phyloP scores from a whole-genome alignment of 1,140 invertebrate genomes.

The Oryzaephilus surinamensis region DNA sequence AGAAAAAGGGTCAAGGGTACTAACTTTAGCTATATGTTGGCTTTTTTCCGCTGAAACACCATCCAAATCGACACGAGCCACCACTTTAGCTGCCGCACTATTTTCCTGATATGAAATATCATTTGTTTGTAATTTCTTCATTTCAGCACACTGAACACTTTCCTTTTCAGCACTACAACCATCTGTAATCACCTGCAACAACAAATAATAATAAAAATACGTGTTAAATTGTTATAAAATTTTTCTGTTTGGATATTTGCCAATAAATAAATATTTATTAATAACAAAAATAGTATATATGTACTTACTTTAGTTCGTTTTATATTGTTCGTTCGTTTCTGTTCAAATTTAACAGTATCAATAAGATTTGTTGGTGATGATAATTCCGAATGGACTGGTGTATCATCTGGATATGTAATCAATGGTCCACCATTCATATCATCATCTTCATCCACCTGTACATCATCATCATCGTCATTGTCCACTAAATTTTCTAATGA shows the following conservation, averaged over 20 bases:
- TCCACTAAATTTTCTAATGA: constrained; percentile 54
- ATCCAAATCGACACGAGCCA: constrained; percentile 58
- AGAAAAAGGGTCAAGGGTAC: background rate
- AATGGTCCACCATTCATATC: constrained; percentile 43
- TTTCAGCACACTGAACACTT: constrained; percentile 63
- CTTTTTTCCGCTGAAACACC: constrained; percentile 67
- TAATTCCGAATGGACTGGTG: constrained; percentile 45
- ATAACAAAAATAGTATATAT: no score
- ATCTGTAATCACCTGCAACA: constrained; percentile 56
- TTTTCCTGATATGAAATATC: constrained; percentile 72
- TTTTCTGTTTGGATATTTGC: background rate
- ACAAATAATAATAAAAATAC: background rate
- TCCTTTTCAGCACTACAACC: constrained; percentile 70
- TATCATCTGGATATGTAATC: constrained; percentile 68
- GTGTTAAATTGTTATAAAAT: background rate
- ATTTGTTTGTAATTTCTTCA: constrained; percentile 64
- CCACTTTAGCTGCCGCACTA: constrained; percentile 43
- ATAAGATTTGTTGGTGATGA: constrained; percentile 39
- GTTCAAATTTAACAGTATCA: constrained; percentile 66
- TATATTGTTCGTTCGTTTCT: constrained; percentile 64
- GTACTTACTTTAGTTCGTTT: constrained; percentile 58
- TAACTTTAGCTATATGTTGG: constrained; percentile 58
- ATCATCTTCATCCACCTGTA: constrained; percentile 16
- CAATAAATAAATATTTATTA: background rate
- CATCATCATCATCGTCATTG: constrained; percentile 23